Percentiles rank a stretch among this genome's conserved stretches.
Conservation (phyloP, 1,140 invertebrate species). For the Platyura marginata region DNA sequence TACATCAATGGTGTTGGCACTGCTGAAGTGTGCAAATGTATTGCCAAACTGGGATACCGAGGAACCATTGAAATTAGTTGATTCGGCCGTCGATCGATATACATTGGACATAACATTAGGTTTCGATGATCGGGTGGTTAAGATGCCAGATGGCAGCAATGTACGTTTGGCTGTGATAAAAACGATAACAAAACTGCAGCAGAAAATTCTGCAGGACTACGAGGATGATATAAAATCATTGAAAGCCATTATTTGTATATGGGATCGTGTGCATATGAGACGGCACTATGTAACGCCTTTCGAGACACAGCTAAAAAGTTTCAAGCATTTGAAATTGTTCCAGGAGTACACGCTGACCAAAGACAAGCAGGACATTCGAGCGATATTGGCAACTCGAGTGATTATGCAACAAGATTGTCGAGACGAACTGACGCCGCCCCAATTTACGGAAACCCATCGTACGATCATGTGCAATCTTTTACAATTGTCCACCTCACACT, state of each 20-base stretch:
- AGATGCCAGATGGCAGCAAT: constrained; percentile 43
- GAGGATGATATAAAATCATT: constrained; percentile 64
- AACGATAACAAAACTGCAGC: constrained; percentile 32
- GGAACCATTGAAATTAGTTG: constrained; percentile 13
- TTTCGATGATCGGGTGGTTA: constrained; percentile 19
- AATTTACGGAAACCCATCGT: constrained; percentile 36
- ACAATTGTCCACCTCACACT: constrained; percentile 42
- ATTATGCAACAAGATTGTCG: constrained; percentile 47
- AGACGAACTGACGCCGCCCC: constrained; percentile 21
- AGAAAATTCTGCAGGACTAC: constrained; percentile 33
- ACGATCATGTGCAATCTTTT: constrained; percentile 43
- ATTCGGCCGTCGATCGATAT: background rate
- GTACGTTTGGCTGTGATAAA: constrained; percentile 34
- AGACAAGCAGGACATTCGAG: constrained; percentile 38
- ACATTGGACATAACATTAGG: constrained; percentile 20
- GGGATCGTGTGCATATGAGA: constrained; percentile 5
- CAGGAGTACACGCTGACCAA: constrained; percentile 40
- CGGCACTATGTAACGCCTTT: constrained; percentile 3
- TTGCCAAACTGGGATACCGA: constrained; percentile 36
- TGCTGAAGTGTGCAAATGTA: constrained; percentile 33
- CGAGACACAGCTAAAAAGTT: constrained; percentile 5
- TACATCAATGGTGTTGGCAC: constrained; percentile 26
- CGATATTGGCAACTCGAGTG: constrained; percentile 41
- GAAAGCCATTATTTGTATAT: constrained; percentile 33
- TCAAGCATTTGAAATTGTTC: constrained; percentile 7